A percentile compares a stretch with the other conserved stretches of the same genome.
Evolutionary conservation across 2,888 invertebrate genomes (phyloP).

Genomic region (Eristalis tenax): DNA sequence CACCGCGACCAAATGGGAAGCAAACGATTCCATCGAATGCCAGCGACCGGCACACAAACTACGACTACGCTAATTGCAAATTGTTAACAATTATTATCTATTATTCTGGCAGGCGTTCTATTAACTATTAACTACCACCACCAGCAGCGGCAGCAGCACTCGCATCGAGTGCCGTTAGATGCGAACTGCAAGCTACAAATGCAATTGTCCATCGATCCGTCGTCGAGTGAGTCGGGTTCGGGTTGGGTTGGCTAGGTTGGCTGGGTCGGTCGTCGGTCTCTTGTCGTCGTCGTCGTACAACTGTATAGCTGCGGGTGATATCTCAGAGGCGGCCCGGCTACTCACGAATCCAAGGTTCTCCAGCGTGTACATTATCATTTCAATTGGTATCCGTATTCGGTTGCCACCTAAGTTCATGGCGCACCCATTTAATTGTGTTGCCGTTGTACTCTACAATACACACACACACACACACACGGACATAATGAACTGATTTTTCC

Average conservation of each 20-base stretch:
- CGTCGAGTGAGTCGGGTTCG: not conserved
- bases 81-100: slow-evolving; percentile 72
- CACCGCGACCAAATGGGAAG: not conserved
- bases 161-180: slow-evolving; percentile 37
- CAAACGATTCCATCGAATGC: slow-evolving; percentile 27
- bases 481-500: slow-evolving; percentile 33
- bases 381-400: slow-evolving; percentile 71
- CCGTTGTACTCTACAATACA: slow-evolving; percentile 25
- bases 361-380: slow-evolving; percentile 56
- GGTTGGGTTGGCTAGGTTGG: not conserved
- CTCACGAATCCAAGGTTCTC: slow-evolving; percentile 61
- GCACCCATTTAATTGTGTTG: slow-evolving; percentile 67
- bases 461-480: no score
- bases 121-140: slow-evolving; percentile 53
- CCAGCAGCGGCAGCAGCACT: not conserved
- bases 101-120: slow-evolving; percentile 70
- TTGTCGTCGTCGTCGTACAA: not conserved
- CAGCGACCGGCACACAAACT: slow-evolving; percentile 47
- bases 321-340: slow-evolving; percentile 54
- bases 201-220: not conserved
- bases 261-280: slow-evolving; percentile 10
- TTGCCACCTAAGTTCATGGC: slow-evolving; percentile 69
- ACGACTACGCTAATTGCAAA: slow-evolving; percentile 58
- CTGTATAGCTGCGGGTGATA: slow-evolving; percentile 62
- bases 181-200: not conserved